These are phyloP conservation scores for Apamea monoglypha DNA, from an alignment of 2,888 invertebrate species.

Conservation along the genomic window DNA sequence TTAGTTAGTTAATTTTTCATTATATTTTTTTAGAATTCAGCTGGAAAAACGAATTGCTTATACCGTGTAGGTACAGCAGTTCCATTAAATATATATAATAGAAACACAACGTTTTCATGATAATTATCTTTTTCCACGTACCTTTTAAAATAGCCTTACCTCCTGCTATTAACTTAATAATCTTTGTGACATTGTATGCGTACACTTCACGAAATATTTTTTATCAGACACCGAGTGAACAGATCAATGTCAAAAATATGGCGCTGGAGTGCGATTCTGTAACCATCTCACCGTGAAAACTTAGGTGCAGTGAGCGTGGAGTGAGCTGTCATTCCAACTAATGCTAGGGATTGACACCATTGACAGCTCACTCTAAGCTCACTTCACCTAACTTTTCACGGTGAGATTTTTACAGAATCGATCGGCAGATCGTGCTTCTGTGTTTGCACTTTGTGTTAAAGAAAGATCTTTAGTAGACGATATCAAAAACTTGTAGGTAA, in stretches of 20 bases:
- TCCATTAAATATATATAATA: background rate
- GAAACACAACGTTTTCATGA: background rate
- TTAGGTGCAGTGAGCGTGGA: no score
- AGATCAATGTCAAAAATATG: background rate
- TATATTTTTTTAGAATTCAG: background rate
- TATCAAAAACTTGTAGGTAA: background rate
- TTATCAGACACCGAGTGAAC: background rate
- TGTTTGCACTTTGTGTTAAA: background rate
- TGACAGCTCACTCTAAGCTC: no score
- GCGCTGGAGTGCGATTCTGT: background rate
- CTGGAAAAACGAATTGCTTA: background rate
- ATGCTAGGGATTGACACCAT: no score
- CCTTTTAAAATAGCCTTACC: background rate
- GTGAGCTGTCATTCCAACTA: no score
- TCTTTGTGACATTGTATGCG: background rate
- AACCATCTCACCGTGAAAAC: no score
- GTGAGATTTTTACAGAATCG: no score
- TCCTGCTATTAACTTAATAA: background rate
- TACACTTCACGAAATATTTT: background rate
- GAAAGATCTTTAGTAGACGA: background rate
- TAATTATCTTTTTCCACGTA: background rate
- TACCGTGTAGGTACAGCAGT: background rate
- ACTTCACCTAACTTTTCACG: no score
- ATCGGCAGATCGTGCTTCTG: background rate
- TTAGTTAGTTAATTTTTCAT: no score